Evolutionary conservation across 2,888 invertebrate genomes (phyloP).

Genomic region (Metallyticus violacea): DNA sequence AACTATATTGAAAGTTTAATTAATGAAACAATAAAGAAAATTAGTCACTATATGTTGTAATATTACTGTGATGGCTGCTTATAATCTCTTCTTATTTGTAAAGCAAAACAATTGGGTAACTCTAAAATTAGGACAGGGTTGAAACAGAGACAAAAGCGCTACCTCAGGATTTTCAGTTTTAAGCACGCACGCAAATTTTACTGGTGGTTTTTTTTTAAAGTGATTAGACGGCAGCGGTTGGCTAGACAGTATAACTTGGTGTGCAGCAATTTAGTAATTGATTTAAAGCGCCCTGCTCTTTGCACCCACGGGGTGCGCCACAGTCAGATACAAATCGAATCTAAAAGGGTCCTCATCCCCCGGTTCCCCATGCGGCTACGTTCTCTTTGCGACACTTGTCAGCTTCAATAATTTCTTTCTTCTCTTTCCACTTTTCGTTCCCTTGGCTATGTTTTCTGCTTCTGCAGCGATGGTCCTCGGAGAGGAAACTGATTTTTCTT

Average conservation of each 20-base stretch:
- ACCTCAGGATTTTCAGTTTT: not conserved
- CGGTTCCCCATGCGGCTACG: too few relatives aligned
- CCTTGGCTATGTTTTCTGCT: not conserved
- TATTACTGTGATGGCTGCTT: too few relatives aligned
- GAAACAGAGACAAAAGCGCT: not conserved
- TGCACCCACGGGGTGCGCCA: not conserved
- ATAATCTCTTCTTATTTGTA: too few relatives aligned
- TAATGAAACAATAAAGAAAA: too few relatives aligned
- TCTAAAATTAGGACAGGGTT: not conserved
- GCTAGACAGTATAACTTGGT: not conserved
- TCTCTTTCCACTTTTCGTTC: not conserved
- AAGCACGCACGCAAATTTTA: not conserved
- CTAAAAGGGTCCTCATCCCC: not conserved
- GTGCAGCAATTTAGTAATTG: not conserved
- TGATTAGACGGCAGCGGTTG: not conserved
- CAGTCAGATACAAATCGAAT: not conserved
- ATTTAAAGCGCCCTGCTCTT: not conserved
- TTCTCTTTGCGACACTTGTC: not conserved
- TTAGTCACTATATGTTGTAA: too few relatives aligned
- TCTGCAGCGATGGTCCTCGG: not conserved
- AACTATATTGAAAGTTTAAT: too few relatives aligned
- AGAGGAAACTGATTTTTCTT: not conserved
- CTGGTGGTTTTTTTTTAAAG: not conserved
- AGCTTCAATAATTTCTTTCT: not conserved
- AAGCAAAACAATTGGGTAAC: not conserved